Evolutionary conservation across 2,888 invertebrate species (phyloP).

Genomic region (Mythimna loreyi): DNA sequence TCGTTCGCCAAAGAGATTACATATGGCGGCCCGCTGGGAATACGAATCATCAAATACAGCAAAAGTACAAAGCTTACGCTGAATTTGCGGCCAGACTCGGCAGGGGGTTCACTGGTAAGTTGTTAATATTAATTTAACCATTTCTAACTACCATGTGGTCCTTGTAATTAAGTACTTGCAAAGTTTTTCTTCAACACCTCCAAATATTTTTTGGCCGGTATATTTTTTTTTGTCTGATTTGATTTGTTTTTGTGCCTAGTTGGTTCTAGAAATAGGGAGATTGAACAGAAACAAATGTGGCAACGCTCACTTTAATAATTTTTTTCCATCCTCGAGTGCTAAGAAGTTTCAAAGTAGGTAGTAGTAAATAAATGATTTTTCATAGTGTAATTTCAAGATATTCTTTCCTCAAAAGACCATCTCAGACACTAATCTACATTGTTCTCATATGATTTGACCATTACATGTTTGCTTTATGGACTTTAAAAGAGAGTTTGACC

Average conservation of each 20-base stretch:
- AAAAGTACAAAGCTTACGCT: constrained; percentile 87
- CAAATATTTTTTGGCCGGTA: too few species aligned
- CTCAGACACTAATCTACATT: too few species aligned
- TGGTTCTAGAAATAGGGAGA: background rate
- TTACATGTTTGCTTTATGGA: too few species aligned
- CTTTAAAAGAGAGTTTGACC: too few species aligned
- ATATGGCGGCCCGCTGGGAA: constrained; percentile 85
- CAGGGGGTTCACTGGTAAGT: constrained; percentile 83
- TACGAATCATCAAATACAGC: constrained; percentile 86
- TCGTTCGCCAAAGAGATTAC: constrained; percentile 79
- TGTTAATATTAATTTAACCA: background rate
- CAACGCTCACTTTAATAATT: background rate
- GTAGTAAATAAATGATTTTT: too few species aligned
- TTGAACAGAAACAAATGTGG: background rate
- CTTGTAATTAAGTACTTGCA: background rate
- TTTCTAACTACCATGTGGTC: background rate
- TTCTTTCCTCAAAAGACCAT: too few species aligned
- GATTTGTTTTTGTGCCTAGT: background rate
- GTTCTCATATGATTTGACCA: too few species aligned
- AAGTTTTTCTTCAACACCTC: too few species aligned
- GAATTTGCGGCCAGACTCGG: constrained; percentile 84
- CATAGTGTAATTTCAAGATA: too few species aligned
- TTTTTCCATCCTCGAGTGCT: background rate
- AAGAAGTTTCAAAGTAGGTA: background rate
- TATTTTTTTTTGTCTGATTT: too few species aligned